Evolutionary conservation across 2,888 invertebrate genomes (phyloP).

Genomic region (Tenodera sinensis): DNA sequence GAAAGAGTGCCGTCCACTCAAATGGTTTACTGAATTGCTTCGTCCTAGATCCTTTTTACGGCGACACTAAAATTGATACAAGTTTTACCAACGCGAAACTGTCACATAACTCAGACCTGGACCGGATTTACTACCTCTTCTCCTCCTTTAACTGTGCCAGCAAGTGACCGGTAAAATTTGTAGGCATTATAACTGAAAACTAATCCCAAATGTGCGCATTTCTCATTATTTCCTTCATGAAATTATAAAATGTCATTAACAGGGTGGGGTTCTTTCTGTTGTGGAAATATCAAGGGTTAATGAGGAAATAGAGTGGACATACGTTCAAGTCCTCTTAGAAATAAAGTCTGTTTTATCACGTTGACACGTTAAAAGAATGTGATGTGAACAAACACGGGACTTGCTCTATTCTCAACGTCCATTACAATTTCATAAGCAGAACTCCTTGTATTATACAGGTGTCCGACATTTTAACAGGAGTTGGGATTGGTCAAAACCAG

Average conservation of each 20-base stretch:
- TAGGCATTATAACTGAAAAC: neutral
- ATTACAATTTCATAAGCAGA: no score
- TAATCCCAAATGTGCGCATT: neutral
- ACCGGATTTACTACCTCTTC: neutral
- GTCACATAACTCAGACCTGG: neutral
- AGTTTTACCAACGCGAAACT: neutral
- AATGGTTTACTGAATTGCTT: neutral
- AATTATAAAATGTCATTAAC: neutral
- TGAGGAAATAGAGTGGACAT: neutral
- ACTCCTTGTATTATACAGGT: no score
- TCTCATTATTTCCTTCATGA: neutral
- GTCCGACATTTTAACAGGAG: no score
- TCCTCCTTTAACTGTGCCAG: neutral
- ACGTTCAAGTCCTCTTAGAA: no score
- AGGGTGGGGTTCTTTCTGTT: neutral
- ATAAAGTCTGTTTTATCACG: no score
- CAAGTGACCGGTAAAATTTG: neutral
- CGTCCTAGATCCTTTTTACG: neutral
- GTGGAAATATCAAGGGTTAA: neutral
- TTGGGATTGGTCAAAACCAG: no score
- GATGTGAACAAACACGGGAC: no score
- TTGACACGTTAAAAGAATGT: no score
- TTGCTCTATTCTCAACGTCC: no score
- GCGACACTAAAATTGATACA: neutral
- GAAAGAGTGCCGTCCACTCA: neutral